Evolutionary conservation across 2,113 vertebrate species (phyloP), one percentile per base, ranked within the genome.

Genomic region (Etia nguti): DNA sequence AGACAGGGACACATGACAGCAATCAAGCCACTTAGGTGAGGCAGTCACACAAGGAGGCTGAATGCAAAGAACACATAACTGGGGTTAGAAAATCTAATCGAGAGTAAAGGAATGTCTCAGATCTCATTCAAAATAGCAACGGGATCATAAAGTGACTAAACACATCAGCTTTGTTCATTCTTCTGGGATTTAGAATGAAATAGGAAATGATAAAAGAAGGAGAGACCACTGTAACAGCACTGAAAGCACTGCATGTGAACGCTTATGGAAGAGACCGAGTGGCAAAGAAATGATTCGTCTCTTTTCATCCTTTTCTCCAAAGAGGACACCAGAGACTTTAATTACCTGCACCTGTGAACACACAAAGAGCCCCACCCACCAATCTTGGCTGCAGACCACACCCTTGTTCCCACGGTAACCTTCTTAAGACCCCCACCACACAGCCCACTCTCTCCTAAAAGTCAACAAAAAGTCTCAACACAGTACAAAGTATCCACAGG

Each of bases 271-370:
- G 12, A 68, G 31, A 84, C 31, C 15, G 75, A 65, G 52, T 79
- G 57, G 50, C 75, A 77, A 59, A 88, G 83, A 80, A 59, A 82
- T 65, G 88, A 89, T 89, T 82, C 13, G 18, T 93, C 87, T 83
- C 85, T 92, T 95, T 95, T 94, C 92, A 95, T 94, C 91, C 70
- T 70, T 90, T 90, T 94, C 91, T 94, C 93, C 83, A 85, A 75
- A 90, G 83, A 85, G 57, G 96, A 96, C 93, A 97, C 95, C 94
- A 94, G 95, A 96, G 93, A 96, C 95, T 94, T 96, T 96, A 97
- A 96, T 96, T 93, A 88, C 92, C 92, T 93, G 87, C 91, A 95
- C 95, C 95, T 96, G 94, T 92, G 89, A 90, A 91, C 89, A 94
- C 92, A 96, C 94, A 96, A 95, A 94, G 93, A 95, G 90, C 85